These are phyloP conservation scores for Platygyra sinensis DNA, from an alignment of 64 coral and sea anemone genomes.

Conservation along the genomic window DNA sequence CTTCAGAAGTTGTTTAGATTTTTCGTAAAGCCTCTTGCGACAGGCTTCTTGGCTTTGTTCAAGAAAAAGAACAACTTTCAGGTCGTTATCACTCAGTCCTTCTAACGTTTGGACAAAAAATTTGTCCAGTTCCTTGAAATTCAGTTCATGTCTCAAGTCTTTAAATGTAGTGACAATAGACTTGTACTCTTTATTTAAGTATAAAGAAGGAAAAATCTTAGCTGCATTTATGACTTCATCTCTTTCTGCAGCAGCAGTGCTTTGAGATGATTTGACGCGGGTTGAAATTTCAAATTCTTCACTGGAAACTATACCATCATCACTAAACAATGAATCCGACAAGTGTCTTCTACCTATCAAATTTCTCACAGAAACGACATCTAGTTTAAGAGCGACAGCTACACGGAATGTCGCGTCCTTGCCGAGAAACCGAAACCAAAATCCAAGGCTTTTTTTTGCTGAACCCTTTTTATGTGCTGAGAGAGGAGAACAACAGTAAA, in stretches of 20 bases:
- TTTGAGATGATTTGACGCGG: neutral
- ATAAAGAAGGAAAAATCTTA: conserved; percentile 58
- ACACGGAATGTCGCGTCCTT: conserved; percentile 66
- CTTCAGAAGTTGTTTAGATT: conserved; percentile 84
- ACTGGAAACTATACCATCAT: conserved; percentile 46
- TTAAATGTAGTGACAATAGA: conserved; percentile 52
- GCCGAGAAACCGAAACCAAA: conserved; percentile 96
- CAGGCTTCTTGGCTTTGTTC: conserved; percentile 79
- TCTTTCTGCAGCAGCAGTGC: neutral
- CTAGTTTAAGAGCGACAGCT: conserved; percentile 70
- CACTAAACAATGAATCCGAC: neutral
- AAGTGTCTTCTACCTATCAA: conserved; percentile 2
- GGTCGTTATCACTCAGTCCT: conserved; percentile 55
- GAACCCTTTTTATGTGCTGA: conserved; percentile 52
- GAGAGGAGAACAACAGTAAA: conserved; percentile 75
- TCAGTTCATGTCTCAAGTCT: conserved; percentile 51
- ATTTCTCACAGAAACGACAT: conserved; percentile 13
- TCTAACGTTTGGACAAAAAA: conserved; percentile 58
- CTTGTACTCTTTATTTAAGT: conserved; percentile 68
- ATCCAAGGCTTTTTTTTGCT: conserved; percentile 52
- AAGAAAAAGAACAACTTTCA: conserved; percentile 67
- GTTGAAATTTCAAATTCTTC: conserved; percentile 63
- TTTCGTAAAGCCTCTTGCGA: conserved; percentile 60
- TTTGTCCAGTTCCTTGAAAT: conserved; percentile 68
- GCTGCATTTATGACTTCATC: conserved; percentile 13